Evolutionary conservation across 2,113 vertebrate species (phyloP), one percentile per base, ranked within the genome.

Genomic region (Salvelinus alpinus): DNA sequence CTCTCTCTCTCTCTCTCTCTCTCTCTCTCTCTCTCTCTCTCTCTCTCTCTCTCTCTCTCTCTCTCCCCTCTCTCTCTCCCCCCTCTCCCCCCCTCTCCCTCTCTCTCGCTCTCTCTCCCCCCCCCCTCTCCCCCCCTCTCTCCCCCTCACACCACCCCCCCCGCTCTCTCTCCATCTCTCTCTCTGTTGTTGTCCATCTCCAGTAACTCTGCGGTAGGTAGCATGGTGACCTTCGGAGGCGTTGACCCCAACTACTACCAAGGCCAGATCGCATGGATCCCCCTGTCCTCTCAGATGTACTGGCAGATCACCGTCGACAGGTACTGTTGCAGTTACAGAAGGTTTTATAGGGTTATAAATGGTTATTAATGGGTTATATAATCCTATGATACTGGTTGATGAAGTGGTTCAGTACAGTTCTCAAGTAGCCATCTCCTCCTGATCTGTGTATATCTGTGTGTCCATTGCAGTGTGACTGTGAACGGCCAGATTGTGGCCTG

Each of bases 301-400:
- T 94, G 94, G 91, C 92, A 95, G 84, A 93, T 95, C 87, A 87
- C 87, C 0, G 51, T 94, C 82, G 88, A 94, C 82, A 93, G 93
- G 95, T 94, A 81, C 83, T 67, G 44, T 16, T 16, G 24, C 60
- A 59, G 0, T 29, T 54, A 65, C 47, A 38, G 5, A 5, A 71
- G 1, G 13, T 48, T 62, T 60, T 27, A 72, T 20, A 47, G 64
- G 62, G 64, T 29, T 5, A 18, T 66, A 29, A 11, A 29, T 13
- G 24, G 1, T 29, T 31, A 66, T 7, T 24, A 25, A 64, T 9
- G n/a, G 22, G n/a, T n/a, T 11, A 27, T 64, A 27, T 13, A 25
- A 27, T 27, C 22, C 22, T 20, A 62, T 62, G 59, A 9, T 8
- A 62, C 59, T 62, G 31, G 5, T 8, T 3, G 22, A n/a, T 9